A percentile compares a stretch with the other conserved stretches of the same genome.
Conservation (phyloP, 2,113 vertebrate genomes). For the Antechinus flavipes region DNA sequence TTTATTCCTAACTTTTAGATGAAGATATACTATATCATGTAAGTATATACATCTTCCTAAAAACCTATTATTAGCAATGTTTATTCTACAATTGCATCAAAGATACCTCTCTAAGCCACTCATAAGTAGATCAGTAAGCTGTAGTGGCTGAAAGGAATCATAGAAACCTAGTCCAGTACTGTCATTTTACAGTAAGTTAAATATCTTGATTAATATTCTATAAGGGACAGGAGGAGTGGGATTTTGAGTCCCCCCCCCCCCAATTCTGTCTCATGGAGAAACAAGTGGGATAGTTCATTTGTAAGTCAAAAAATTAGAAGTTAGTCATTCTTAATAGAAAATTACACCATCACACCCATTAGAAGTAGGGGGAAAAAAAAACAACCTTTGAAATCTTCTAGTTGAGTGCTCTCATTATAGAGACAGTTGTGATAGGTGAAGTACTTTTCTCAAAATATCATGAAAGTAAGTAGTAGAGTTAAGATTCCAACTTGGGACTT, state of each 20-base stretch:
- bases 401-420: not conserved
- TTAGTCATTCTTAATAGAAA: not conserved
- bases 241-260: not conserved
- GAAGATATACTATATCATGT: not conserved
- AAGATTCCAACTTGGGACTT: not conserved
- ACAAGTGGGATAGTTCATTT: not conserved
- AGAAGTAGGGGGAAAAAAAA: not conserved
- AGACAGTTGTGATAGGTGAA: not conserved
- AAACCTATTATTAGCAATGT: not conserved
- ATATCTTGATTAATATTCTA: not conserved
- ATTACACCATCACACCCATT: not conserved
- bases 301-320: not conserved
- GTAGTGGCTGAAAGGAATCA: not conserved
- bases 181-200: not conserved
- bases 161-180: not conserved
- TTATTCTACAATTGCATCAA: not conserved
- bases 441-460: not conserved
- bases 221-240: not conserved
- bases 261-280: not conserved
- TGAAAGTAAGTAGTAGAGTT: not conserved
- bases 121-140: not conserved
- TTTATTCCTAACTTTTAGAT: not conserved
- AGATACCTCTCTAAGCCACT: not conserved
- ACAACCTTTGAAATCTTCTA: not conserved
- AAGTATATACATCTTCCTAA: not conserved